These are phyloP conservation scores for Platalea minor DNA, from an alignment of 2,797 vertebrate species.

Conservation along the genomic window DNA sequence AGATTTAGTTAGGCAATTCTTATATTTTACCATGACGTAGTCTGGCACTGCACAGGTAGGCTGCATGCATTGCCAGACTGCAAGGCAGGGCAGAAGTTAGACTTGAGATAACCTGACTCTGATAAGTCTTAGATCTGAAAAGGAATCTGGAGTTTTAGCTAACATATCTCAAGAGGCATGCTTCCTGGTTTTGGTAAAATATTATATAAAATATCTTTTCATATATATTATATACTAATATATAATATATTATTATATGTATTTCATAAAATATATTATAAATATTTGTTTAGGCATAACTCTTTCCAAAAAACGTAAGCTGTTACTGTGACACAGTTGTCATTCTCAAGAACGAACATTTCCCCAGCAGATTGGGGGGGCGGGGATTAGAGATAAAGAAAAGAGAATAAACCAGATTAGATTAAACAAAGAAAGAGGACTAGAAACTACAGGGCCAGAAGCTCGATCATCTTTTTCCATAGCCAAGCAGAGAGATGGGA, in stretches of 20 bases:
- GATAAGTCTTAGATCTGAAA: background rate
- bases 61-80: background rate
- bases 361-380: background rate
- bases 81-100: background rate
- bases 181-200: background rate
- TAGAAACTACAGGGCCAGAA: background rate
- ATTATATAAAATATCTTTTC: too few relatives aligned
- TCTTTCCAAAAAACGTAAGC: background rate
- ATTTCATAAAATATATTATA: background rate
- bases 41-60: background rate
- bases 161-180: background rate
- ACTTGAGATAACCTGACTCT: background rate
- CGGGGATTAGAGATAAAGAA: background rate
- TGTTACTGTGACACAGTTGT: background rate
- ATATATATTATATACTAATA: too few relatives aligned
- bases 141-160: background rate
- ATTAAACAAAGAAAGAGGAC: background rate
- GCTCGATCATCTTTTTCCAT: background rate
- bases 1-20: background rate
- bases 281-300: background rate
- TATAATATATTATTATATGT: too few relatives aligned
- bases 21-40: fast-evolving
- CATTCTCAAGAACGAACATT: background rate
- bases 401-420: background rate
- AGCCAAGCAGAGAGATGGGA: background rate